Conservation (phyloP, 2,888 invertebrate species). For the Eudasyphora cyanicolor region DNA sequence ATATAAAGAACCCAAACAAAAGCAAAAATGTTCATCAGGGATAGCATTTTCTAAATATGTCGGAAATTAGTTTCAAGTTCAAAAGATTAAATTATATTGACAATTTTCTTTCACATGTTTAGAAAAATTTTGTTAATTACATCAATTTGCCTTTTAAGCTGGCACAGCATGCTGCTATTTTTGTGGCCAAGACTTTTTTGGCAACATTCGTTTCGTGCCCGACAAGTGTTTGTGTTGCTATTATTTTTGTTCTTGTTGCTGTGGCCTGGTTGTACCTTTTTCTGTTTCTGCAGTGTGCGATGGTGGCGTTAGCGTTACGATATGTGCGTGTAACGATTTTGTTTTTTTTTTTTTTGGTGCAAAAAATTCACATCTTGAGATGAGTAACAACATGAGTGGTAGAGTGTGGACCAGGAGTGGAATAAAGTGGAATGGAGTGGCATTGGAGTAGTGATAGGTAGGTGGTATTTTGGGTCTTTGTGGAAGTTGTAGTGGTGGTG, state of each 20-base stretch:
- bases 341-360: background rate
- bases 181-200: conserved; percentile 11
- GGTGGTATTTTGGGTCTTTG: no score
- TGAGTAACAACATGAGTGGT: conserved; percentile 61
- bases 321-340: conserved; percentile 15
- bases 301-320: background rate
- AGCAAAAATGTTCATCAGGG: no score
- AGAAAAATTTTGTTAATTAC: background rate
- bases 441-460: no score
- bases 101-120: background rate
- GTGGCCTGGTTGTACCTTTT: background rate
- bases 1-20: no score
- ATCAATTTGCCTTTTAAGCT: background rate
- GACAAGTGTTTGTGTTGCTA: background rate
- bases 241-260: no score
- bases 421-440: conserved; percentile 33
- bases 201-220: background rate
- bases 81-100: no score
- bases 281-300: conserved; percentile 9
- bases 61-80: no score
- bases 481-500: conserved; percentile 51
- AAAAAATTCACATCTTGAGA: conserved; percentile 44
- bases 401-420: background rate
- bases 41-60: no score
- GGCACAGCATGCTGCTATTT: background rate